Base-by-base conservation (phyloP, 1,140 invertebrate species). In the Drosophila busckii region DNA sequence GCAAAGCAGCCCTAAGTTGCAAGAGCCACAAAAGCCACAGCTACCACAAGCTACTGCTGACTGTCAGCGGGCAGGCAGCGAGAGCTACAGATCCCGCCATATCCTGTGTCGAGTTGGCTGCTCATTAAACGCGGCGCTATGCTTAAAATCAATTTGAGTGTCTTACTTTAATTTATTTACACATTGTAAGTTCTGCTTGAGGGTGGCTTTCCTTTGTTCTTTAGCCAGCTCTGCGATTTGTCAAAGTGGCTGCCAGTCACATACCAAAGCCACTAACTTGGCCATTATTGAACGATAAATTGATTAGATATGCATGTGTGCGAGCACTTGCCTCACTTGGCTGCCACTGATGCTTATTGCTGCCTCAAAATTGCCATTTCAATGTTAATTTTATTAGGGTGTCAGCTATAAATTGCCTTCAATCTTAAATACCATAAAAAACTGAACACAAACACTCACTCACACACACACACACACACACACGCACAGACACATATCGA, bases 351-450 rank as follows among this genome's bases (percentile, higher is more conserved):
- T 68, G 58, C 75, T 75, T 66, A 80, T 80, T 80, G 75, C 65
- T 60, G 69, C 75, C 75, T 83, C 76, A 78, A 84, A n/a, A 84
- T 84, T 84, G 76, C 69, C 76, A 83, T 85, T 85, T 70, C 76
- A 68, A 85, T 85, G 83, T 80, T 85, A 85, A 85, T 85, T 85
- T 85, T 85, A 85, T 85, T 85, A 75, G 73, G 75, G 71, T 85
- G 83, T 80, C 65, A 78, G 65, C 70, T 62, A 85, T 85, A 85
- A 85, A 85, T 85, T 85, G 53, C 56, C 61, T 69, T 83, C 76
- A 85, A 85, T 85, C 82, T 85, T 85, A 85, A 85, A 85, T 85
- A 76, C 71, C 68, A 78, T 85, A 82, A 82, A 82, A 82, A 82
- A 31, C 75, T 70, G 48, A 59, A 75, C 75, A 73, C 55, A 56